Conservation (phyloP, 2,797 vertebrate genomes). For the Sebastes hopkinsi region DNA sequence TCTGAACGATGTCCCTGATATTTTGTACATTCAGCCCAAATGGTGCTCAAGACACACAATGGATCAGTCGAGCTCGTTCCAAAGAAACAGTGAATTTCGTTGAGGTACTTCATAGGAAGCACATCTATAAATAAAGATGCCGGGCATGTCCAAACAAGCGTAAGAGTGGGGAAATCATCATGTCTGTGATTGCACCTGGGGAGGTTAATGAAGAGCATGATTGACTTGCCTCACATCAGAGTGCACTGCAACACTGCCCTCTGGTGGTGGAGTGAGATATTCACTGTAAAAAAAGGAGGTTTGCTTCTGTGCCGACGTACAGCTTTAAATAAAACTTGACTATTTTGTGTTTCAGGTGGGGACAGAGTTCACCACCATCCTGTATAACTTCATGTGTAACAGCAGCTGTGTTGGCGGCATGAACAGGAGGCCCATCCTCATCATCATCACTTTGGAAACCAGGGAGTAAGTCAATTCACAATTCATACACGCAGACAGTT, state of each 20-base stretch:
- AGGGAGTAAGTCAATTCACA: constrained; percentile 89
- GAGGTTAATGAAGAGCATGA: constrained; percentile 8
- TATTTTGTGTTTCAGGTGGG: constrained; percentile 87
- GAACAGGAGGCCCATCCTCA: constrained; percentile 97
- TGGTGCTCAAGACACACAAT: background rate
- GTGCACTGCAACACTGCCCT: constrained; percentile 33
- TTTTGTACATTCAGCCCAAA: background rate
- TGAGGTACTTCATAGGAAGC: constrained; percentile 5
- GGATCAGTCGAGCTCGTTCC: background rate
- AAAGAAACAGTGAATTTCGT: constrained; percentile 14
- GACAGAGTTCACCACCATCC: constrained; percentile 97
- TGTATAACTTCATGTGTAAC: constrained; percentile 99
- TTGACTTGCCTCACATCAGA: background rate
- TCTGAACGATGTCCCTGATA: background rate
- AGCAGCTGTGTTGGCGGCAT: constrained; percentile 99
- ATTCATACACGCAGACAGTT: background rate
- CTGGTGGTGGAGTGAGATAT: constrained; percentile 45
- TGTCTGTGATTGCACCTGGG: constrained; percentile 19
- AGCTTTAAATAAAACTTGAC: background rate
- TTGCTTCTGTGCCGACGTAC: background rate
- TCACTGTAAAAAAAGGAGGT: background rate
- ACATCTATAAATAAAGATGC: constrained; percentile 45
- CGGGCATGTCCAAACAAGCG: constrained; percentile 33
- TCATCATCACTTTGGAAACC: constrained; percentile 97
- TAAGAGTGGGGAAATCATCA: constrained; percentile 32